These are phyloP conservation scores for Bombus sylvicola DNA, from an alignment of 1,140 invertebrate species.

Conservation along the genomic window DNA sequence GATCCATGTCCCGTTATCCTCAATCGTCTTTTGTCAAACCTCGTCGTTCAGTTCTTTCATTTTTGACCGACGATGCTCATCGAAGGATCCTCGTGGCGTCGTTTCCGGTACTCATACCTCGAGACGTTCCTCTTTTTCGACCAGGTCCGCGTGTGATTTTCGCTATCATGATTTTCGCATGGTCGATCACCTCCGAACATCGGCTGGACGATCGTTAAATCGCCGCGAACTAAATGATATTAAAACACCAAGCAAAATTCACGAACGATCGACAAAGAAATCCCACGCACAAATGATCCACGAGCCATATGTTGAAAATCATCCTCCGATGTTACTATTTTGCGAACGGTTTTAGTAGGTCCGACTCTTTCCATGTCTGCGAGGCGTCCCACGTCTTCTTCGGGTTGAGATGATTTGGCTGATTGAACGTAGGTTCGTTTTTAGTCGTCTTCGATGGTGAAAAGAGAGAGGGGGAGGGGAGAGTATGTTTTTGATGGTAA, in stretches of 20 bases:
- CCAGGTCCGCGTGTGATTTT: constrained; percentile 43
- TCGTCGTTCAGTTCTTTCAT: constrained; percentile 23
- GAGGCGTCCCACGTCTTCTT: neutral
- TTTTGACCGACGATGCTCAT: neutral
- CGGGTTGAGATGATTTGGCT: constrained; percentile 28
- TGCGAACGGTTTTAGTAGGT: constrained; percentile 55
- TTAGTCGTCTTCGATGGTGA: neutral
- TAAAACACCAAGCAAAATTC: constrained; percentile 39
- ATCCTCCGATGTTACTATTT: constrained; percentile 43
- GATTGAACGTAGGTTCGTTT: constrained; percentile 26
- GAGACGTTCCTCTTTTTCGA: neutral
- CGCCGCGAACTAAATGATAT: constrained; percentile 13
- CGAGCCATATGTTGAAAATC: neutral
- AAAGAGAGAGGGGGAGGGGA: too few species aligned
- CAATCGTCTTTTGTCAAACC: neutral
- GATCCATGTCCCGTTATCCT: neutral
- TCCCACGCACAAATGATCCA: constrained; percentile 38
- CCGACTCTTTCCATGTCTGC: neutral
- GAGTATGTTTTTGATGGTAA: too few species aligned
- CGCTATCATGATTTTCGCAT: constrained; percentile 66
- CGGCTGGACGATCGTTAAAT: constrained; percentile 62
- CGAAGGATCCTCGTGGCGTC: neutral
- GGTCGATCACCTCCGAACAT: constrained; percentile 38
- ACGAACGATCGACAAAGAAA: constrained; percentile 1
- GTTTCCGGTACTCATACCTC: constrained; percentile 9